These are phyloP conservation scores for Chromoteleia sp. DNA, from an alignment of 2,888 invertebrate genomes.

Conservation along the genomic window DNA sequence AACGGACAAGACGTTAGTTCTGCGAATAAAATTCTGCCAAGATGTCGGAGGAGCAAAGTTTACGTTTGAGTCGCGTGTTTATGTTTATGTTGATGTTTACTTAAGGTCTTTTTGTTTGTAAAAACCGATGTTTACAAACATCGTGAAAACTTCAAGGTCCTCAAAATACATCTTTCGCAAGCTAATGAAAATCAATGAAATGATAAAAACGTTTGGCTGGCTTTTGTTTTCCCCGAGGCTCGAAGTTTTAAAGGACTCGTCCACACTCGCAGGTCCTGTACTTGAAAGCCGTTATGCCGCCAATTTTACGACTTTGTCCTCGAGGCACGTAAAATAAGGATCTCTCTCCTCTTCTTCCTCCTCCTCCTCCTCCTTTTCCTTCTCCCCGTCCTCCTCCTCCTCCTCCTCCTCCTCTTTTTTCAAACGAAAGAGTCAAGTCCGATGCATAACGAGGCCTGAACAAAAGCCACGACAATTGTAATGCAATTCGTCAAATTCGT, in stretches of 20 bases:
- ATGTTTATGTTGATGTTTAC: too few species aligned
- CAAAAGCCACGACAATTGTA: conserved; percentile 69
- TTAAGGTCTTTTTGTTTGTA: neutral
- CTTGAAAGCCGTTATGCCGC: conserved; percentile 83
- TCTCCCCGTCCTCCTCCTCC: too few species aligned
- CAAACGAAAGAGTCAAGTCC: conserved; percentile 53
- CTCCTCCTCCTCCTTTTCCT: conserved; percentile 66
- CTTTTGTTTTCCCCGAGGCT: conserved; percentile 44
- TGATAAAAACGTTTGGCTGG: conserved; percentile 11
- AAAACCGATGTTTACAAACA: too few species aligned
- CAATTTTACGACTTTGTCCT: conserved; percentile 82
- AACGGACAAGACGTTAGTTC: conserved; percentile 25
- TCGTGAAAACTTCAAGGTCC: too few species aligned
- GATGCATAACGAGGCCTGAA: conserved; percentile 76
- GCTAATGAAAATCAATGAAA: conserved; percentile 4
- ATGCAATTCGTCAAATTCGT: conserved; percentile 80
- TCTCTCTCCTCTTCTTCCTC: conserved; percentile 67
- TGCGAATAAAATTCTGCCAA: conserved; percentile 16
- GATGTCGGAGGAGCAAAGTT: too few species aligned
- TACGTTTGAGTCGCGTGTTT: neutral
- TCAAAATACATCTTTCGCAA: neutral
- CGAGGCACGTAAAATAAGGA: conserved; percentile 81
- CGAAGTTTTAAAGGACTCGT: conserved; percentile 62
- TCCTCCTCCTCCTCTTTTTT: conserved; percentile 58
- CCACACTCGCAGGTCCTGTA: conserved; percentile 77